Evolutionary conservation across 2,888 invertebrate genomes (phyloP).

Genomic region (Resseliella maxima): DNA sequence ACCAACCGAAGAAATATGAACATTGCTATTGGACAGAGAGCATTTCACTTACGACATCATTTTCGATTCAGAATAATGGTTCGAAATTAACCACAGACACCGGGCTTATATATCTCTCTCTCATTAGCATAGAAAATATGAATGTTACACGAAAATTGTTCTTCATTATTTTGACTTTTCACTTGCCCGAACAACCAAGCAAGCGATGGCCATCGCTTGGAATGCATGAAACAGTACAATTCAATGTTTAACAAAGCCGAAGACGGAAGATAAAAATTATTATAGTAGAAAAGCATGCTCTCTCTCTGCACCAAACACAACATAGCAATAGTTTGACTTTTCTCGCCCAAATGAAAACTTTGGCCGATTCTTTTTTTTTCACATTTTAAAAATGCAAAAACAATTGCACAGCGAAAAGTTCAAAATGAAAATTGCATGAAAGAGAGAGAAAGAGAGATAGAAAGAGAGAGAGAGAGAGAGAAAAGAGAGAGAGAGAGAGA

Average conservation of each 20-base stretch:
- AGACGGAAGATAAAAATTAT: neutral
- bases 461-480: neutral
- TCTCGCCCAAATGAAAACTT: neutral
- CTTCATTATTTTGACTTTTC: constrained; percentile 28
- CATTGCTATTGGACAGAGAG: neutral
- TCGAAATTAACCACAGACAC: constrained; percentile 26
- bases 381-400: neutral
- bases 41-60: constrained; percentile 29
- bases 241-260: too few relatives aligned
- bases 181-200: neutral
- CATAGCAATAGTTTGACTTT: neutral
- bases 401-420: neutral
- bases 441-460: neutral
- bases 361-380: too few relatives aligned
- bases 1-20: neutral
- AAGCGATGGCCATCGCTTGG: too few relatives aligned
- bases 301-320: neutral
- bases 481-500: neutral
- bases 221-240: too few relatives aligned
- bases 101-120: neutral
- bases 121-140: constrained; percentile 29
- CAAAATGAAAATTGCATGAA: constrained; percentile 31
- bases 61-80: constrained; percentile 10
- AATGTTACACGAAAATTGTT: constrained; percentile 20
- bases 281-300: neutral